phyloP scores from a whole-genome alignment of 1,140 invertebrate species.

The Philopotamus ludificatus region DNA sequence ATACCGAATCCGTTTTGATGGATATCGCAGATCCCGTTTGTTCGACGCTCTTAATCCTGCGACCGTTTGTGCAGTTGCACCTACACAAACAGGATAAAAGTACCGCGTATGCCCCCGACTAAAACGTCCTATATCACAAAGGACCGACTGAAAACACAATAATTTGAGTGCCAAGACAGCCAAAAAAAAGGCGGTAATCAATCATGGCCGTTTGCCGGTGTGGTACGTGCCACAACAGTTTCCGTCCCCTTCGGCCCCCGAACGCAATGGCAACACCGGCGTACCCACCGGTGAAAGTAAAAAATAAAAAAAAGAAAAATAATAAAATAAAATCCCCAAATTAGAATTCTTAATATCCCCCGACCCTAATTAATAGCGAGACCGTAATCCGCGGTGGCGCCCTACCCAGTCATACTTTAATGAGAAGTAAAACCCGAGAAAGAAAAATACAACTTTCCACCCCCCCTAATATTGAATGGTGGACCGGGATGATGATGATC shows the following conservation, averaged over 20 bases:
- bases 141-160: constrained; percentile 22
- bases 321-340: constrained; percentile 39
- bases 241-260: constrained; percentile 36
- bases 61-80: constrained; percentile 10
- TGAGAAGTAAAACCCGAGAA: constrained; percentile 41
- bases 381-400: constrained; percentile 36
- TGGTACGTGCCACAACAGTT: constrained; percentile 15
- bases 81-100: constrained; percentile 24
- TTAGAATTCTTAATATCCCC: constrained; percentile 43
- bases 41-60: neutral
- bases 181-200: constrained; percentile 32
- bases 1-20: neutral
- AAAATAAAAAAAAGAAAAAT: constrained; percentile 42
- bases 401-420: constrained; percentile 35
- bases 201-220: constrained; percentile 35
- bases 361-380: constrained; percentile 42
- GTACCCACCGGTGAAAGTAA: constrained; percentile 45
- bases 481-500: constrained; percentile 15
- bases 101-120: constrained; percentile 10
- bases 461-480: constrained; percentile 32
- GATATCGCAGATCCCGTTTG: neutral
- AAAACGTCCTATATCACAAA: constrained; percentile 28
- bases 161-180: neutral
- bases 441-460: constrained; percentile 40
- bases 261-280: constrained; percentile 40